Conservation (phyloP, 2,797 vertebrate species). For the Calcarius lapponicus region DNA sequence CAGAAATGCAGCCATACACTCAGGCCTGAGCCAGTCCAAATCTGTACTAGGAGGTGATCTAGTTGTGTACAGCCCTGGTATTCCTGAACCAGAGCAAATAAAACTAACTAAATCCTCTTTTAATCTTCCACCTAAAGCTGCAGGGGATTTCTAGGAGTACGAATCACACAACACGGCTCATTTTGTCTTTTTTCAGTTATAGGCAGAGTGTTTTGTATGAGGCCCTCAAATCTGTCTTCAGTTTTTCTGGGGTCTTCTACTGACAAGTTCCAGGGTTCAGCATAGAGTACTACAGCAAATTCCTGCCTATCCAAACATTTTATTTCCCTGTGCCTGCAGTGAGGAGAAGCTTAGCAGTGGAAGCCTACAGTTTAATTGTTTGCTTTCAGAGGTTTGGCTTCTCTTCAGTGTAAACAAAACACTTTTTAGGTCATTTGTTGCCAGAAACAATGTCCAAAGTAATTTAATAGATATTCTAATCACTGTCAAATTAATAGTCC, state of each 20-base stretch:
- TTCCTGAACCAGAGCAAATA: background rate
- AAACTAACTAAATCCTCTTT: background rate
- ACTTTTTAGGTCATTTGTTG: slow-evolving; percentile 5
- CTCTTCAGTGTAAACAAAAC: slow-evolving; percentile 28
- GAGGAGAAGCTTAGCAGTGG: background rate
- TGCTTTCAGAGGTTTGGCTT: slow-evolving; percentile 15
- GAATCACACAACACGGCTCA: background rate
- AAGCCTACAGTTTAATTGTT: slow-evolving; percentile 37
- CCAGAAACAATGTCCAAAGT: slow-evolving; percentile 4
- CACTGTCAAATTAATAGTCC: slow-evolving; percentile 1
- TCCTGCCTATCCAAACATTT: slow-evolving; percentile 33
- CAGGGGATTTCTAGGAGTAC: background rate
- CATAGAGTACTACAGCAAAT: background rate
- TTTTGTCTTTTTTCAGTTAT: background rate
- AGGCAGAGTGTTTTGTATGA: background rate
- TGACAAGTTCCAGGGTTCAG: background rate
- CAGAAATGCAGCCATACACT: background rate
- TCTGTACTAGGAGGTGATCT: background rate
- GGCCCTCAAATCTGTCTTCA: background rate
- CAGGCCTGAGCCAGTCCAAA: background rate
- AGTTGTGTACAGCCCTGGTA: background rate
- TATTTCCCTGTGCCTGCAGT: slow-evolving; percentile 1
- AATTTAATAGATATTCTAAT: slow-evolving; percentile 12
- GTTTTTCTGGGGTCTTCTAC: background rate
- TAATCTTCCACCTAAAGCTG: background rate